Base-by-base conservation (phyloP, 1,140 invertebrate species). In the Diorhabda carinulata region DNA sequence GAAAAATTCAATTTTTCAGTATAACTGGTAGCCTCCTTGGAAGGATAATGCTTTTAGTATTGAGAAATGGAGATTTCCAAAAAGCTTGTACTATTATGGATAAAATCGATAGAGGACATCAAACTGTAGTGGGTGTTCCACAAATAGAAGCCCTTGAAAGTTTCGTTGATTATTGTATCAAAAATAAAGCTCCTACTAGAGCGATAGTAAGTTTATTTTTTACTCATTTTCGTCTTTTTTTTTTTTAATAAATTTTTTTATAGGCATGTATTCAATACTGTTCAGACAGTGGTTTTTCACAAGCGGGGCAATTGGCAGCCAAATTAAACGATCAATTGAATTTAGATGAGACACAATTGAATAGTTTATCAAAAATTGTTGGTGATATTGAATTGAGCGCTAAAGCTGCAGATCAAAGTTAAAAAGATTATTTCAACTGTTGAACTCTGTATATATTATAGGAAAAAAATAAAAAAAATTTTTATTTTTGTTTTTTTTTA, bases 11-110 rank as follows among this genome's bases (percentile, higher is more conserved):
- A 68, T 62, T 61, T 67, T 77, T 81, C 58, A 85, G 83, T 45
- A 87, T 87, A 78, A 86, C 86, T 43, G 87, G 86, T 3, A 79
- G 82, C 70, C 85, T 88, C 80, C 73, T 88, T 7, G 85, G 86
- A 8, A 82, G 87, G 73, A 81, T 88, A 10, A 78, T 88, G 45
- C 79, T 76, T 0, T 52, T 88, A 7, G 76, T 83, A 9, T 76
- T 86, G 5, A 80, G 82, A 67, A 81, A 81, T 63, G 78, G 78
- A n/a, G 77, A 83, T 67, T 84, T 84, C 66, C 77, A 83, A n/a
- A 82, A 84, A 66, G 85, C 86, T 6, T 75, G 64, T 40, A 74
- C 78, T 56, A 78, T 88, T 3, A 81, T 88, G 63, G 75, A 81
- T 3, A 85, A 85, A 77, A 79, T 88, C 40, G 76, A 84, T 66